Conservation (phyloP, 2,113 vertebrate genomes). For the Carassius gibelio region DNA sequence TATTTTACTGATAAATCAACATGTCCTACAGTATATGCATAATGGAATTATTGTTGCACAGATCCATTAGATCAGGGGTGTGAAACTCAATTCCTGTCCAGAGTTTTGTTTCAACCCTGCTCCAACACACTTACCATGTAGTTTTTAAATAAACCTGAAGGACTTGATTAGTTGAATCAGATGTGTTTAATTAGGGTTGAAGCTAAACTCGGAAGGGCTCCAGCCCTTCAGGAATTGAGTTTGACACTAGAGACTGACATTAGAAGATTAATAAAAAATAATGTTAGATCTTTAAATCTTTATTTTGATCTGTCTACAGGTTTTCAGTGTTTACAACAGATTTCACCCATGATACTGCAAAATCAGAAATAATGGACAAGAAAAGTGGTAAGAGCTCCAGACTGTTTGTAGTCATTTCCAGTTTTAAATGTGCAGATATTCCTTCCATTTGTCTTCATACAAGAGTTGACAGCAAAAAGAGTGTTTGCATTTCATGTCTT, state of each 20-base stretch:
- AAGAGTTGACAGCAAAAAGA: slow-evolving; percentile 53
- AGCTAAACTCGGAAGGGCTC: too few relatives aligned
- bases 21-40: too few relatives aligned
- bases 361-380: slow-evolving; percentile 85
- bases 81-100: too few relatives aligned
- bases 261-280: not conserved
- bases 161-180: too few relatives aligned
- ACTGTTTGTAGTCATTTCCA: not conserved
- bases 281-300: not conserved
- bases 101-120: too few relatives aligned
- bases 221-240: too few relatives aligned
- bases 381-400: slow-evolving; percentile 81
- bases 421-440: not conserved
- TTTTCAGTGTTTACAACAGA: slow-evolving; percentile 63
- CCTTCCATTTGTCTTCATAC: slow-evolving; percentile 17
- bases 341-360: slow-evolving; percentile 74
- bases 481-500: slow-evolving; percentile 61
- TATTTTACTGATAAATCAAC: not conserved
- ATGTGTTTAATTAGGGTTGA: too few relatives aligned
- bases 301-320: slow-evolving; percentile 57
- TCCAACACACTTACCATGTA: too few relatives aligned
- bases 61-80: too few relatives aligned
- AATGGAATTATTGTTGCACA: not conserved
- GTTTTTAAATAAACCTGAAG: too few relatives aligned
- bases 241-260: too few relatives aligned